Base-by-base conservation (phyloP, 2,113 vertebrate species). In the Ariopsis seemanni region DNA sequence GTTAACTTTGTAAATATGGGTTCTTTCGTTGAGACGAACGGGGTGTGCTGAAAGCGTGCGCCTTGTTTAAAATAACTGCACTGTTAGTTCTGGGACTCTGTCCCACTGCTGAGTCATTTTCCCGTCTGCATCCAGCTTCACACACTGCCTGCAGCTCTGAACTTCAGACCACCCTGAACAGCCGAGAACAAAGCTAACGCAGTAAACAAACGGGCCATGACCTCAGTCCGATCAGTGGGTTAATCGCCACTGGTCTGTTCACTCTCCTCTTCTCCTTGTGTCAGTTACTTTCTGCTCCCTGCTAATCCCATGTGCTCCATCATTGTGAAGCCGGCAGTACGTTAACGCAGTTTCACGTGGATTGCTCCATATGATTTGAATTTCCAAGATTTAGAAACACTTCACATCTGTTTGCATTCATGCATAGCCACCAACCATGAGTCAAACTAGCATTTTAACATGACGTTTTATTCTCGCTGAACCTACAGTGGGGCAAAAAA, bases 31-130 rank as follows among this genome's bases (percentile, higher is more conserved):
- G 22, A 52, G 48, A 71, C 7, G 14, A 77, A 82, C 57, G 52
- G 42, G 53, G 52, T 60, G 79, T 25, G 15, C 65, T 60, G 65
- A 60, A 25, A 60, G 67, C 48, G 5, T 18, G 42, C 34, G 27
- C 30, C 55, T 83, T 9, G 22, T 83, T 42, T 30, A 58, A 82
- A 80, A 84, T 67, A 57, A 60, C 58, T 48, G 7, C 20, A 10
- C 50, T 60, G 34, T 75, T 62, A 52, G 71, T 82, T 82, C n/a
- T 87, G 55, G 78, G 67, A 82, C 52, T 60, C 60, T 77, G 42
- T 87, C 82, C 82, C 52, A 55, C 30, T n/a, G 34, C 83, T 82
- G n/a, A 89, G 58, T 85, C 53, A 89, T 52, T 69, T 11, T 60
- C 74, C 7, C n/a, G 2, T 34, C 57, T 30, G 30, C 55, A 5